Evolutionary conservation across 2,113 vertebrate genomes (phyloP), one percentile per base, ranked within the genome.

Genomic region (Epinephelus cyanopodus): DNA sequence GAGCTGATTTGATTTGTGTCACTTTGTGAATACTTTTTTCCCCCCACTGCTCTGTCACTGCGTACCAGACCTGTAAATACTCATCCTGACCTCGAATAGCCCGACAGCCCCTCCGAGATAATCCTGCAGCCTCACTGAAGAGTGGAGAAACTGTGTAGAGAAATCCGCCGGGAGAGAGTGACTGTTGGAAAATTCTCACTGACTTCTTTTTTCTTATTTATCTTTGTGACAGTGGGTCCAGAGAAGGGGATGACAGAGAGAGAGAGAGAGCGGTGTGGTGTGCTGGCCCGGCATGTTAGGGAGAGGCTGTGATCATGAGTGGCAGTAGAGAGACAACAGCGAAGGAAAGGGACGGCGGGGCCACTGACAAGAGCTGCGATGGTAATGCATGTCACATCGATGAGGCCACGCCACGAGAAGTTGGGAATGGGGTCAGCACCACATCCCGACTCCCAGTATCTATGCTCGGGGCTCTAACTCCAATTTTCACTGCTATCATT

Each of bases 311-410:
- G 91, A 93, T 93, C 74, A 45, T 87, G 83, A 84, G 67, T 86
- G 89, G 79, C 91, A 87, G 90, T 54, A 29, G 63, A 78, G 89
- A 77, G 83, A 52, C 81, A 72, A 52, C 83, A 79, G 85, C 21
- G 60, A 85, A 60, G 68, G 42, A 60, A 69, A 66, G 48, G 65
- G 56, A 80, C 33, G 50, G 73, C 29, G 13, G 79, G 78, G 75
- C 87, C 62, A 64, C 62, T 83, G 84, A 85, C 81, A 47, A 84
- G 87, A 75, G 83, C 74, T 27, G 83, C 47, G 42, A 79, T 79
- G 87, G 81, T 89, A 93, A 95, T 86, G 84, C 85, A 45, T 85
- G 95, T 96, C 95, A 95, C 95, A 94, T 95, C 80, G 81, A 95
- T 95, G 92, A 93, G 77, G 83, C 86, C 89, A 58, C 9, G 70